Evolutionary conservation across 1,140 invertebrate genomes (phyloP).

Genomic region (Aleiodes sp.): DNA sequence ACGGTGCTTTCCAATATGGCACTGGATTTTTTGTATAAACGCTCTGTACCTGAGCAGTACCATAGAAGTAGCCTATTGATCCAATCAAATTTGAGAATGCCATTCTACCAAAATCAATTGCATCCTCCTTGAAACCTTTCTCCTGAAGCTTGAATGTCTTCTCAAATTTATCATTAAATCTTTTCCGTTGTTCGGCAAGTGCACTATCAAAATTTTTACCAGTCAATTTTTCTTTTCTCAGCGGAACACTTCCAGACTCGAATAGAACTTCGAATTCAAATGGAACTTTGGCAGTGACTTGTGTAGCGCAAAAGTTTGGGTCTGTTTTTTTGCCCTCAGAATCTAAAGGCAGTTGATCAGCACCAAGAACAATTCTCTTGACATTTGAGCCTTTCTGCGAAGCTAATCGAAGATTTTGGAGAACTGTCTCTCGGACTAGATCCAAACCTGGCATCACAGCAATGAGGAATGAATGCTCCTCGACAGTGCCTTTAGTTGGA

Average conservation of each 20-base stretch:
- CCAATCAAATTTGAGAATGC: constrained; percentile 95
- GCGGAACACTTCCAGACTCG: constrained; percentile 76
- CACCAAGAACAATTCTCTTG: constrained; percentile 72
- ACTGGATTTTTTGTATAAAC: constrained; percentile 83
- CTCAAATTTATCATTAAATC: constrained; percentile 79
- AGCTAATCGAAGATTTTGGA: constrained; percentile 72
- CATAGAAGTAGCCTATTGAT: constrained; percentile 97
- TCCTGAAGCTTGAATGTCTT: constrained; percentile 73
- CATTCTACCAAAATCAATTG: constrained; percentile 85
- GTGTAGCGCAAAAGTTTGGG: constrained; percentile 85
- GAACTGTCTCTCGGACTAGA: constrained; percentile 81
- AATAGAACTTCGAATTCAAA: constrained; percentile 88
- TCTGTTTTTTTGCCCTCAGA: constrained; percentile 65
- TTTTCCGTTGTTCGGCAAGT: constrained; percentile 69
- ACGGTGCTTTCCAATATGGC: constrained; percentile 90
- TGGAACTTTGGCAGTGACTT: constrained; percentile 82
- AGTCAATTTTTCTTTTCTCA: constrained; percentile 67
- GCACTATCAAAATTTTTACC: constrained; percentile 73
- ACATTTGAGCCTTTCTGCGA: constrained; percentile 67
- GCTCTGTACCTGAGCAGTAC: constrained; percentile 87
- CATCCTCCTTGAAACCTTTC: constrained; percentile 77
- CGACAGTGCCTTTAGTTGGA: constrained; percentile 67
- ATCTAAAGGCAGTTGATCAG: constrained; percentile 68
- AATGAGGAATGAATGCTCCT: constrained; percentile 79
- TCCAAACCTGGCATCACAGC: constrained; percentile 77